Evolutionary conservation across 2,113 vertebrate genomes (phyloP).

Genomic region (Lepisosteus osseus): DNA sequence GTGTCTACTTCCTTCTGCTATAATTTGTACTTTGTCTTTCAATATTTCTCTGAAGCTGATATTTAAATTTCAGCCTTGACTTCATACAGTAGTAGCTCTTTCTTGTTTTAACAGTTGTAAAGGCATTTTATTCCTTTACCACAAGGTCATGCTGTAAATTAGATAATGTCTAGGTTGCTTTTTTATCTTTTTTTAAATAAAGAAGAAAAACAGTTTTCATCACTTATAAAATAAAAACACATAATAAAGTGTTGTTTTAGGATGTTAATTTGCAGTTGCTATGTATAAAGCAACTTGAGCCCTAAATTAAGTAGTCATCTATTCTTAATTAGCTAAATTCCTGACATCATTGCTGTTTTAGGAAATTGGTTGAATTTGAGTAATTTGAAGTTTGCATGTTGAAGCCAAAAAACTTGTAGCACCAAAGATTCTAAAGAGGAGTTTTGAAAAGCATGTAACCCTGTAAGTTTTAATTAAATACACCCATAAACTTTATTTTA

Average conservation of each 20-base stretch:
- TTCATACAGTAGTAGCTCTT: slow-evolving; percentile 14
- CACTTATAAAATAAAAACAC: slow-evolving; percentile 23
- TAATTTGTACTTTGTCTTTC: no score
- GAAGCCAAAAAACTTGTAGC: slow-evolving; percentile 37
- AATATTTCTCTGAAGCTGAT: no score
- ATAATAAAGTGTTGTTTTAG: slow-evolving; percentile 17
- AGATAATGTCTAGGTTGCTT: slow-evolving; percentile 31
- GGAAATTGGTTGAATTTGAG: slow-evolving; percentile 27
- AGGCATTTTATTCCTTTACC: slow-evolving; percentile 23
- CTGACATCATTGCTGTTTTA: slow-evolving; percentile 38
- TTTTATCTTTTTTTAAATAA: slow-evolving; percentile 24
- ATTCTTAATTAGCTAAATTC: slow-evolving; percentile 32
- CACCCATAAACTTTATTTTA: slow-evolving; percentile 64
- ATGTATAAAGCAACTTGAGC: slow-evolving; percentile 22
- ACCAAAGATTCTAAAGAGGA: slow-evolving; percentile 38
- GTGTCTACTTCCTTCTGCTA: no score
- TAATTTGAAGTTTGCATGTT: slow-evolving; percentile 33
- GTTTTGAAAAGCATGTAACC: slow-evolving; percentile 35
- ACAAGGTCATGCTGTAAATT: slow-evolving; percentile 30
- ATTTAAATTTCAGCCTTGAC: no score
- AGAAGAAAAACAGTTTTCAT: slow-evolving; percentile 21
- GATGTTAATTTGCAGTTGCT: slow-evolving; percentile 25
- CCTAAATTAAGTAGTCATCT: slow-evolving; percentile 21
- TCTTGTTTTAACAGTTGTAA: slow-evolving; percentile 27
- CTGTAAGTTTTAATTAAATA: slow-evolving; percentile 54